Evolutionary conservation across 2,113 vertebrate species (phyloP), one percentile per base, ranked within the genome.

Genomic region (Coturnix japonica): DNA sequence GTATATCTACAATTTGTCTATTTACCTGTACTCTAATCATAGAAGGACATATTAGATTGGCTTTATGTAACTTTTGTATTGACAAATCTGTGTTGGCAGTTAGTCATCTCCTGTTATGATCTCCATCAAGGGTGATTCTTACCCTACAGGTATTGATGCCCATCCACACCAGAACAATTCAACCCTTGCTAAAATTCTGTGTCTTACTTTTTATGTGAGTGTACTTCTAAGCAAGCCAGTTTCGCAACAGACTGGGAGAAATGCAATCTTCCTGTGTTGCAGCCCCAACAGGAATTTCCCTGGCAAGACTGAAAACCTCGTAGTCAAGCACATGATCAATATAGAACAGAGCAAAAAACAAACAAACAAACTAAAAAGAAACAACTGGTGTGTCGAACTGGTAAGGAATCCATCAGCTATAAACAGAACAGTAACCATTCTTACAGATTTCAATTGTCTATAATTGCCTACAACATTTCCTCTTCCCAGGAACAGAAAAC

Each of bases 51-150:
- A 66, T 72, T 23, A 70, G n/a, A 21, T 81, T 67, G 77, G 1
- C 80, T 91, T 73, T 70, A 47, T 70, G 21, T 85, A 85, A 73
- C 60, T 44, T 87, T 71, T 87, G 85, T 43, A 30, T 10, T 94
- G 82, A 93, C 67, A 91, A 91, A 94, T 80, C 8, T 2, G 2
- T 22, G 41, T 25, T 91, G 85, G 33, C 88, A 94, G 67, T 18
- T 87, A 91, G 81, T 91, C 79, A 76, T 63, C n/a, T 82, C 18
- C 33, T 90, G 79, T 91, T 90, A 87, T 4, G 5, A 82, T 93
- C 79, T 89, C 26, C 54, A 54, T 31, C 13, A 14, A 69, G 49
- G 66, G 1, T 47, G 30, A 75, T 44, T 44, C 57, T 85, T 85
- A 46, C 71, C 70, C 60, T 85, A 43, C 3, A 47, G 43, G 3